Evolutionary conservation across 2,888 invertebrate genomes (phyloP).

Genomic region (Holacanthella duospinosa): DNA sequence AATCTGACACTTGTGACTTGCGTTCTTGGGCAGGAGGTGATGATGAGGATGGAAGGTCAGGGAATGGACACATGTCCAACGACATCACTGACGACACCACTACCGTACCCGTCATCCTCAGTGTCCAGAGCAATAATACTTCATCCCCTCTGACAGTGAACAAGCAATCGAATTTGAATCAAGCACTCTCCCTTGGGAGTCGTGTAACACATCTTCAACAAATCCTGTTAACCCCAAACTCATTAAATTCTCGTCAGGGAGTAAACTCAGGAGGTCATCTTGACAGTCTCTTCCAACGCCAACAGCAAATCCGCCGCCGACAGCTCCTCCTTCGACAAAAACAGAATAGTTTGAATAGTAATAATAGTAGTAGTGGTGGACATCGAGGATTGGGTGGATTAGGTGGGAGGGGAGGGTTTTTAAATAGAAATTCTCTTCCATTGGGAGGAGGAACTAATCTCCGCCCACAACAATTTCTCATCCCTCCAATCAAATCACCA

Average conservation of each 20-base stretch:
- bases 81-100: too few relatives aligned
- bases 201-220: neutral
- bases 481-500: neutral
- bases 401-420: neutral
- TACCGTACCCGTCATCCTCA: neutral
- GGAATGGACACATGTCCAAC: too few relatives aligned
- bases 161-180: neutral
- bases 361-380: neutral
- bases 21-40: neutral
- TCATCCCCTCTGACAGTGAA: neutral
- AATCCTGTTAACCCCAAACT: neutral
- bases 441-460: too few relatives aligned
- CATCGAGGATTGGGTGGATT: neutral
- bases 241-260: too few relatives aligned
- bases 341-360: too few relatives aligned
- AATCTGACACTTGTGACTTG: neutral
- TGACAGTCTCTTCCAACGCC: neutral
- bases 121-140: neutral
- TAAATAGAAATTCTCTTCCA: neutral
- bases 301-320: slow-evolving; percentile 2
- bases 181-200: neutral
- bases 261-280: neutral
- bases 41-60: neutral
- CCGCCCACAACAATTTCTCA: neutral
- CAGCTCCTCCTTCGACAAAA: slow-evolving; percentile 2